These are phyloP conservation scores for Neelides sp. DNA, from an alignment of 1,140 invertebrate genomes.

Conservation along the genomic window DNA sequence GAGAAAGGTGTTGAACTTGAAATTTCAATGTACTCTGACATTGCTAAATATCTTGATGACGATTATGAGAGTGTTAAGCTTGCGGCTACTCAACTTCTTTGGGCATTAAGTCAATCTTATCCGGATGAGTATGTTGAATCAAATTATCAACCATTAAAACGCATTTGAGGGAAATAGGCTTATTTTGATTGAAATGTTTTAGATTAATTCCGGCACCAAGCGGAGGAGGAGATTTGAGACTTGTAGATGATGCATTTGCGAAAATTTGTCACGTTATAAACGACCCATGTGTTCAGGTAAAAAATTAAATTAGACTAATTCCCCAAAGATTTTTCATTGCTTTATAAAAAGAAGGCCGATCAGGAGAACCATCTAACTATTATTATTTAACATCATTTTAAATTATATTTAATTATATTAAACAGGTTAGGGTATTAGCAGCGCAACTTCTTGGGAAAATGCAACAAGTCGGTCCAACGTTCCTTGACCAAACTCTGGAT, in stretches of 20 bases:
- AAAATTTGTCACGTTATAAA: slow-evolving; percentile 87
- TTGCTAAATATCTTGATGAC: slow-evolving; percentile 70
- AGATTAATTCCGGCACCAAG: slow-evolving; percentile 14
- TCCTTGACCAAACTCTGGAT: slow-evolving; percentile 90
- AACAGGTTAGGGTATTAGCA: slow-evolving; percentile 64
- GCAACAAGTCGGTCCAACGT: slow-evolving; percentile 70
- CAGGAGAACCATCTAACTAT: neutral
- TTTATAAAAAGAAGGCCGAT: neutral
- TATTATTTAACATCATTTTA: slow-evolving; percentile 24
- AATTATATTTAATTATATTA: slow-evolving; percentile 34
- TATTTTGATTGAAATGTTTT: neutral
- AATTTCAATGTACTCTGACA: slow-evolving; percentile 63
- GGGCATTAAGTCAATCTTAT: slow-evolving; percentile 70
- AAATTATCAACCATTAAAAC: slow-evolving; percentile 2
- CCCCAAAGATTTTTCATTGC: neutral
- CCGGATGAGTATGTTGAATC: slow-evolving; percentile 58
- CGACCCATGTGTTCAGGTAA: slow-evolving; percentile 53
- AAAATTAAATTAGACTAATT: slow-evolving; percentile 1
- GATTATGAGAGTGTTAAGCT: slow-evolving; percentile 88
- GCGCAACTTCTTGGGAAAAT: slow-evolving; percentile 73
- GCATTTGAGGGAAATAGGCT: neutral
- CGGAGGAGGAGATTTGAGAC: slow-evolving; percentile 48
- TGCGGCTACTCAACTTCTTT: slow-evolving; percentile 70
- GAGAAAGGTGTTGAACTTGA: slow-evolving; percentile 64
- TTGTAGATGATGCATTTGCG: slow-evolving; percentile 93